These are phyloP conservation scores for Nymphalis polychloros DNA, from an alignment of 2,888 invertebrate species.

Conservation along the genomic window DNA sequence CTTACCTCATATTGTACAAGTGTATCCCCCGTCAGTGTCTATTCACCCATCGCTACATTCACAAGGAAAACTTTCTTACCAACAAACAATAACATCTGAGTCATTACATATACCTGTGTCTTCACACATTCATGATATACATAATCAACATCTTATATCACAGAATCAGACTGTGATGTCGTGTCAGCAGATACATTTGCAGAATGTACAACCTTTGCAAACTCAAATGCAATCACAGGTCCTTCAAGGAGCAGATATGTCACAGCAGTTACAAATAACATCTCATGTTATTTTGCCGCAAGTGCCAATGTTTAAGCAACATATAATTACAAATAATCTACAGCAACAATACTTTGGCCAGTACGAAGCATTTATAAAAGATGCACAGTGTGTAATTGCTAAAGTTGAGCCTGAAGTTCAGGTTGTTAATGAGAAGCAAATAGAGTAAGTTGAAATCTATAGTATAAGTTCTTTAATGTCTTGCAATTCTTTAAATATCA, in stretches of 20 bases:
- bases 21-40: constrained; percentile 61
- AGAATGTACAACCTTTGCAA: constrained; percentile 49
- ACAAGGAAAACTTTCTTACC: constrained; percentile 65
- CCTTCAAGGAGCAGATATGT: constrained; percentile 56
- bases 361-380: constrained; percentile 61
- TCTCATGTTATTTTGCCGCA: constrained; percentile 67
- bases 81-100: constrained; percentile 62
- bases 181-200: constrained; percentile 63
- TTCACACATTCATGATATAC: constrained; percentile 52
- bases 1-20: constrained; percentile 68
- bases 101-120: constrained; percentile 60
- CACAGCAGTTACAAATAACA: constrained; percentile 62
- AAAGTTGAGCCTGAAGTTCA: constrained; percentile 58
- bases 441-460: constrained; percentile 54
- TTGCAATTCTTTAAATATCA: no score
- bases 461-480: no score
- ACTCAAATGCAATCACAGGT: constrained; percentile 44
- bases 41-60: constrained; percentile 61
- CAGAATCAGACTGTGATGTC: constrained; percentile 70
- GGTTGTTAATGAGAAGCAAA: constrained; percentile 48
- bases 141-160: constrained; percentile 54
- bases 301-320: constrained; percentile 60
- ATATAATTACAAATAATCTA: constrained; percentile 60
- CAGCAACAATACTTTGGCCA: constrained; percentile 62
- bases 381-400: constrained; percentile 52